phyloP scores from a whole-genome alignment of 2,113 vertebrate genomes.

The Numenius arquata region DNA sequence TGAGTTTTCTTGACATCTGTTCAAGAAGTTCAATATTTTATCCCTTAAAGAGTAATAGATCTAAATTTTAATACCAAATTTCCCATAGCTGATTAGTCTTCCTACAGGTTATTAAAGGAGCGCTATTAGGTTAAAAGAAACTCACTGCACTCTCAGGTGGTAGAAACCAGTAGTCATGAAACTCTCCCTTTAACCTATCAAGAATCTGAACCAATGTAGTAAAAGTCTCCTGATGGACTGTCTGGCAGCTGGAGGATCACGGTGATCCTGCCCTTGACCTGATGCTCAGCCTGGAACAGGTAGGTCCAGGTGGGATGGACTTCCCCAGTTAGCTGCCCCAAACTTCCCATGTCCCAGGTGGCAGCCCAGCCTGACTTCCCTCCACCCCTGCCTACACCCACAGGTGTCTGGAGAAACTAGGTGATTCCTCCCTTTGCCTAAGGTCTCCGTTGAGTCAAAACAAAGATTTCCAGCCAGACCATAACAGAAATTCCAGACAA shows the following conservation, averaged over 20 bases:
- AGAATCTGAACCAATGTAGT: background rate
- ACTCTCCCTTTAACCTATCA: background rate
- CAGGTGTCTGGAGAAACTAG: background rate
- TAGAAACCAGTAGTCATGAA: background rate
- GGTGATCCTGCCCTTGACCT: background rate
- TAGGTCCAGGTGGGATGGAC: rapidly evolving
- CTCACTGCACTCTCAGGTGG: background rate
- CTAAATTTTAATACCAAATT: background rate
- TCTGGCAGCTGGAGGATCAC: background rate
- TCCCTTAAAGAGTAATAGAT: background rate
- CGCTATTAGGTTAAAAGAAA: background rate
- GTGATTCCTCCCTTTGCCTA: background rate
- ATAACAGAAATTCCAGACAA: background rate
- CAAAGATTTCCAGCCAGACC: background rate
- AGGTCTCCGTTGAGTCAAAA: background rate
- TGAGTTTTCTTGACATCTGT: background rate
- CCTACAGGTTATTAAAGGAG: background rate
- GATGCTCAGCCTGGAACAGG: background rate
- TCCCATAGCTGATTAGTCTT: background rate
- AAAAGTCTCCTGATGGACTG: background rate
- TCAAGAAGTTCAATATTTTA: background rate
- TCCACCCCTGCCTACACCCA: background rate
- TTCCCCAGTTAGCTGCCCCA: background rate
- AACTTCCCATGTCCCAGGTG: rapidly evolving
- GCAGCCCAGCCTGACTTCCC: background rate